Evolutionary conservation across 2,888 invertebrate genomes (phyloP), one percentile per base, ranked within the genome.

Genomic region (Pheosia gnoma): DNA sequence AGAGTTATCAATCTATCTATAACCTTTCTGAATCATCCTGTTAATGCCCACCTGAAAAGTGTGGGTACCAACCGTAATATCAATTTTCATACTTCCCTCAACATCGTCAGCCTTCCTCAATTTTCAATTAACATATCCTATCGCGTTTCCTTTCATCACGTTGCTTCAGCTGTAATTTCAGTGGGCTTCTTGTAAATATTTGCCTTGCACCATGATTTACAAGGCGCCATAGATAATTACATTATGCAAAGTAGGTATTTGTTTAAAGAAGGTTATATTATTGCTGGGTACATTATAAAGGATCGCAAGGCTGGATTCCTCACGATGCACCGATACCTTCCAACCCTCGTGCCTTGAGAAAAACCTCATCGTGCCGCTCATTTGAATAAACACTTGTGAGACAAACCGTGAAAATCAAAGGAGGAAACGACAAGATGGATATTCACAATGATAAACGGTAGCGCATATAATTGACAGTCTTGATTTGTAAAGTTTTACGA

Each of bases 281-380:
- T 79, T 80, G 80, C 75, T 62, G 59, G 58, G 63, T 62, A 58
- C 60, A 70, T 64, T 53, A 72, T 70, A 75, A 75, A 71, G 72
- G 72, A 71, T 64, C 66, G 59, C 78, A 71, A 81, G 82, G 79
- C 71, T 79, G 64, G 65, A 58, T 69, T 63, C 74, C 71, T 74
- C 78, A 81, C 77, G 74, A 70, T 61, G 67, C 62, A 39, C 25
- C 25, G 25, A 54, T 59, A 56, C 59, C 58, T 62, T 51, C 45
- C 65, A 55, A 58, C 74, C 67, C 72, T 80, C 77, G 81, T 79
- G 78, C 78, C 72, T 68, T n/a, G 49, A 53, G 67, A 59, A 58
- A 63, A 59, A 65, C 53, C 58, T 70, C 59, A 68, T 60, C 62
- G 53, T 51, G 51, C 25, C 25, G 25, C 67, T 72, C 59, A 75